These are phyloP conservation scores for Pseudomyrmex cubaensis DNA, from an alignment of 1,140 invertebrate genomes.

Conservation along the genomic window DNA sequence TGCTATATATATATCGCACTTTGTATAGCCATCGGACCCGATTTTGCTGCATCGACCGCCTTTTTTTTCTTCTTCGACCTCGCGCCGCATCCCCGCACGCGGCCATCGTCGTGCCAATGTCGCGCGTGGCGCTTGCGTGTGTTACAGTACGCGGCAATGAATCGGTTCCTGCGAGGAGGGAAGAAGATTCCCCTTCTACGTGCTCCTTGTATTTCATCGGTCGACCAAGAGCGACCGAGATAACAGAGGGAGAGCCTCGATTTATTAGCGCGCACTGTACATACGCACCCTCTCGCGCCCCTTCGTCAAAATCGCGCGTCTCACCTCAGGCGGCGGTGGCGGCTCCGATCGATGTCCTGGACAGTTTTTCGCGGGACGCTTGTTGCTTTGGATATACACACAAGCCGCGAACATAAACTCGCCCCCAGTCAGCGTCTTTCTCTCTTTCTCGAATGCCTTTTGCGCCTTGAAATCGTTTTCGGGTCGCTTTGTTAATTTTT, in stretches of 20 bases:
- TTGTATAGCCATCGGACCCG: too few species aligned
- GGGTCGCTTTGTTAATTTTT: not conserved
- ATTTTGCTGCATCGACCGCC: too few species aligned
- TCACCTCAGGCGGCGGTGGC: not conserved
- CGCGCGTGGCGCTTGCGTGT: not conserved
- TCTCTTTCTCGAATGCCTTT: not conserved
- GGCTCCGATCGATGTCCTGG: constrained; percentile 30
- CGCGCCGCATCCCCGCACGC: not conserved
- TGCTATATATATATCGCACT: too few species aligned
- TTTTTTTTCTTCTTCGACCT: not conserved
- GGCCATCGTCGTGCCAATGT: too few species aligned
- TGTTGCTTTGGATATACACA: constrained; percentile 37
- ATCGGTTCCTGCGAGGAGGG: too few species aligned
- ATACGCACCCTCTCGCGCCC: constrained; percentile 6
- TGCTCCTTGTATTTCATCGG: too few species aligned
- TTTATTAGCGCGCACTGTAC: not conserved
- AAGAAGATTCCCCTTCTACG: too few species aligned
- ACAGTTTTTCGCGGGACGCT: constrained; percentile 52
- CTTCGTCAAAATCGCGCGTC: constrained; percentile 3
- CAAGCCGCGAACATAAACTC: constrained; percentile 12
- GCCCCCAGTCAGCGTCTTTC: not conserved
- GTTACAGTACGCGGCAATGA: too few species aligned
- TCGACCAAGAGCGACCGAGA: too few species aligned
- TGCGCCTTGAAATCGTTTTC: not conserved
- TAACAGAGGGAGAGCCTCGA: too few species aligned